These are phyloP conservation scores for Leucoraja ocellata DNA, from an alignment of 2,797 vertebrate genomes.

Conservation along the genomic window DNA sequence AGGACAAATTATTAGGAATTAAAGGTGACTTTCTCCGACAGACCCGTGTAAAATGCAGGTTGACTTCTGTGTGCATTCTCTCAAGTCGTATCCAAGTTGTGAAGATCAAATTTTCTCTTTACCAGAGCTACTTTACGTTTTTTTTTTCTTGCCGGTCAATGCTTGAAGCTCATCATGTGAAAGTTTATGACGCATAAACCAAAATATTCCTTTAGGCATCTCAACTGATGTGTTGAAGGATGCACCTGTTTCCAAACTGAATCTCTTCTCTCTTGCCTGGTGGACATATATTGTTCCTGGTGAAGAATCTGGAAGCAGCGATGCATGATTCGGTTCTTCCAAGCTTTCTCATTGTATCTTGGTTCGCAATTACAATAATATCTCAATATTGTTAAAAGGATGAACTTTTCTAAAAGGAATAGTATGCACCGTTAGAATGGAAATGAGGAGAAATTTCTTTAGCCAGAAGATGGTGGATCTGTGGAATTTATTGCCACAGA, in stretches of 20 bases:
- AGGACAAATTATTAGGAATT: background rate
- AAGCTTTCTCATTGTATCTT: background rate
- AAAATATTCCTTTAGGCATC: background rate
- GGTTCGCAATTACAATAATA: no score
- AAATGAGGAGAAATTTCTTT: no score
- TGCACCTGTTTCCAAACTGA: background rate
- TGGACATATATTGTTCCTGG: background rate
- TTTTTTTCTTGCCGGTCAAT: background rate
- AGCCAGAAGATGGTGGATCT: no score
- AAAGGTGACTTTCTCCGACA: background rate
- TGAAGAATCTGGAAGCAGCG: background rate
- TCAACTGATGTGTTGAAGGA: background rate
- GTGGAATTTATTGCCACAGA: no score
- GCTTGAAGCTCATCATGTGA: background rate
- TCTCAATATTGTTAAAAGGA: no score
- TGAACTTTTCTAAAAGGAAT: no score
- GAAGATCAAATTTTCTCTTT: background rate
- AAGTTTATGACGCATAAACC: background rate
- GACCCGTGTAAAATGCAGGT: background rate
- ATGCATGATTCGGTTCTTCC: background rate
- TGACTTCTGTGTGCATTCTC: background rate
- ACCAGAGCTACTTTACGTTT: background rate
- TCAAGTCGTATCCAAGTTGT: background rate
- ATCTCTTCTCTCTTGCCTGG: background rate
- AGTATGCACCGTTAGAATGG: no score